Conservation (phyloP, 2,797 vertebrate species). For the Dendrocincla tyrannina region DNA sequence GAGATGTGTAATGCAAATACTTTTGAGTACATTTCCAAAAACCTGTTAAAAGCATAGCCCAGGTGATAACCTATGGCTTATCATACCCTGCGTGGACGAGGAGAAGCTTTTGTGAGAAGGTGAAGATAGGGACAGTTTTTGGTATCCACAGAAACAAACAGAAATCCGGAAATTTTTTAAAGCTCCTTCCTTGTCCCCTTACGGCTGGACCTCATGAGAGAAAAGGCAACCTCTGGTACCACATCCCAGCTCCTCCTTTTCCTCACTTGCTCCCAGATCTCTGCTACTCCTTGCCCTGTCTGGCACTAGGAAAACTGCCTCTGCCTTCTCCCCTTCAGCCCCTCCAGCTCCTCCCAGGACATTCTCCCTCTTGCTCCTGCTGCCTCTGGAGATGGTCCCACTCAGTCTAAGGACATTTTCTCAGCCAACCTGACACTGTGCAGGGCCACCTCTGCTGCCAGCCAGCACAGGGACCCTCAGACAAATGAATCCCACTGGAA, state of each 20-base stretch:
- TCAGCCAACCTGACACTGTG: fast-evolving
- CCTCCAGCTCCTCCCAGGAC: neutral
- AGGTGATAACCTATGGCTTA: neutral
- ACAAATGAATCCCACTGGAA: fast-evolving
- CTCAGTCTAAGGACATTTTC: neutral
- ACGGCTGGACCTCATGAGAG: neutral
- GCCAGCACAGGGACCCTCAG: neutral
- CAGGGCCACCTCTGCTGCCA: neutral
- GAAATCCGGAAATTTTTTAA: neutral
- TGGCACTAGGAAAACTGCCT: neutral
- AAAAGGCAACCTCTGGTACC: neutral
- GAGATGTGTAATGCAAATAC: neutral
- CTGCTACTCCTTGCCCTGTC: neutral
- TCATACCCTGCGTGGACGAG: neutral
- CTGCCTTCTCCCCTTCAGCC: neutral
- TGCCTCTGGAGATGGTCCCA: neutral
- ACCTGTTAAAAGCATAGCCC: neutral
- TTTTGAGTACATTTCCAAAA: neutral
- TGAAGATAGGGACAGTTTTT: neutral
- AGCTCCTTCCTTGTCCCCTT: neutral
- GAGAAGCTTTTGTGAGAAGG: neutral
- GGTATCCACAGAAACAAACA: neutral
- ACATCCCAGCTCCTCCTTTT: neutral
- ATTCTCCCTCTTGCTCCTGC: neutral
- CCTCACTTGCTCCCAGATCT: neutral